Conservation (phyloP, 2,113 vertebrate genomes). For the Phocoena sinus region DNA sequence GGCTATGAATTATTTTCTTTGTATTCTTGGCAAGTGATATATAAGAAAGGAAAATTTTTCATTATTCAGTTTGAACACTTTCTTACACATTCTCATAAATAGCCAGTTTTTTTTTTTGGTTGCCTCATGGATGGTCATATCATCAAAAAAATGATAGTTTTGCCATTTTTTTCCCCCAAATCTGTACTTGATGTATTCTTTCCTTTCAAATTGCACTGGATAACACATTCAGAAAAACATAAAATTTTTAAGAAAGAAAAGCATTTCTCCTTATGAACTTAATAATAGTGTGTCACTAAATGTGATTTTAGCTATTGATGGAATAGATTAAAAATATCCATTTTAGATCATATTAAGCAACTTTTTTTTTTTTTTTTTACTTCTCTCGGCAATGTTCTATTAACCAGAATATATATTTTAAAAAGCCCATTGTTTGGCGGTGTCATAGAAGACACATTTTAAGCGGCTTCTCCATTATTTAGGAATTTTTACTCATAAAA, state of each 20-base stretch:
- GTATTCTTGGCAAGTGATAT: background rate
- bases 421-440: background rate
- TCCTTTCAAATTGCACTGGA: background rate
- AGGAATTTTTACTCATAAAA: background rate
- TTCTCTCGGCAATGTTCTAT: background rate
- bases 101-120: background rate
- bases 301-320: background rate
- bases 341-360: background rate
- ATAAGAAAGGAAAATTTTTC: background rate
- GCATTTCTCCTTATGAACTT: background rate
- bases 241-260: background rate
- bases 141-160: background rate
- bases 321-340: background rate
- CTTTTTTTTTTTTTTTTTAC: background rate
- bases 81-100: background rate
- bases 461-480: background rate
- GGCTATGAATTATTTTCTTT: background rate
- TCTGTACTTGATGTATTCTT: background rate
- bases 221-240: background rate
- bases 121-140: background rate
- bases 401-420: background rate
- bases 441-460: background rate
- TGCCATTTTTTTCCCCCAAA: background rate
- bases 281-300: background rate
- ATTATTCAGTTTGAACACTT: background rate